Evolutionary conservation across 2,888 invertebrate species (phyloP).

Genomic region (Conistra vaccinii): DNA sequence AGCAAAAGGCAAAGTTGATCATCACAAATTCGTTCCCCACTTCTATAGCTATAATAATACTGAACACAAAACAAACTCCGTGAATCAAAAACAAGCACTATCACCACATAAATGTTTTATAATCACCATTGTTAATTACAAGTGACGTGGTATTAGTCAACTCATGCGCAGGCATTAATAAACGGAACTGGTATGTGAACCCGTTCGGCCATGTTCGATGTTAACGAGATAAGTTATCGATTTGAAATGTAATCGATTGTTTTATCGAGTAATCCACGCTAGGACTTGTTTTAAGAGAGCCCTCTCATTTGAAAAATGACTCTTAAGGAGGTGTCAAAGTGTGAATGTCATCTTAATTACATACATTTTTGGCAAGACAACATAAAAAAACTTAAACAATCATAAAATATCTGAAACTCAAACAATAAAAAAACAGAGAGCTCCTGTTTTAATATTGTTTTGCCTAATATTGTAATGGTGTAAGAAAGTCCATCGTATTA

Average conservation of each 20-base stretch:
- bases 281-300: neutral
- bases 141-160: constrained; percentile 66
- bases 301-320: neutral
- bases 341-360: no score
- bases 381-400: no score
- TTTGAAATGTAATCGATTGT: constrained; percentile 40
- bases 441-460: no score
- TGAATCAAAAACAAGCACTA: constrained; percentile 36
- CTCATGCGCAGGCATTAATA: constrained; percentile 62
- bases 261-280: constrained; percentile 10
- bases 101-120: constrained; percentile 63
- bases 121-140: constrained; percentile 73
- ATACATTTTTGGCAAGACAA: no score
- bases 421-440: no score
- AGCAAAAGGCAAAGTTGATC: neutral
- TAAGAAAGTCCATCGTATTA: no score
- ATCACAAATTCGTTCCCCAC: neutral
- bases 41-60: neutral
- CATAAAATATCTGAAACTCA: no score
- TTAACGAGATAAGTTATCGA: constrained; percentile 47
- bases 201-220: constrained; percentile 53
- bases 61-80: neutral
- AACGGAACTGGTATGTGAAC: constrained; percentile 60
- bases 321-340: no score
- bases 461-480: no score